phyloP scores from a whole-genome alignment of 2,113 vertebrate species.

The Mirounga angustirostris region DNA sequence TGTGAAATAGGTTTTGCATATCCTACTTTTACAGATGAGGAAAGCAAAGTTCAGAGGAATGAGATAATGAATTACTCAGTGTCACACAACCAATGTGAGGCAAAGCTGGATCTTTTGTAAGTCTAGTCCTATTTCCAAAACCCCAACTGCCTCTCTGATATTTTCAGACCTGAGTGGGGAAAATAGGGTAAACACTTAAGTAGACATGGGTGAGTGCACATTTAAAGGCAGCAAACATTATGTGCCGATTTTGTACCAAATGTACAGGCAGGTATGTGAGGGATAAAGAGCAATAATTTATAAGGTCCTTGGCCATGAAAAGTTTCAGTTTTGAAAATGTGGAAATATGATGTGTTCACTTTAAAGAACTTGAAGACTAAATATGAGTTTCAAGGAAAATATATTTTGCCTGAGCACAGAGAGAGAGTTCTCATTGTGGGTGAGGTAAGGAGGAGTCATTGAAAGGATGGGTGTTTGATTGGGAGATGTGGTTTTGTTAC shows the following conservation, averaged over 20 bases:
- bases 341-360: background rate
- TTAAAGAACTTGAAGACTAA: background rate
- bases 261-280: background rate
- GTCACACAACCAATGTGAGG: background rate
- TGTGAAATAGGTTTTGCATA: constrained; percentile 10
- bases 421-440: background rate
- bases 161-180: background rate
- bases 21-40: background rate
- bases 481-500: background rate
- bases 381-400: background rate
- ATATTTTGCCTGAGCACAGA: background rate
- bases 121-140: background rate
- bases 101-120: background rate
- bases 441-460: background rate
- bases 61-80: background rate
- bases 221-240: background rate
- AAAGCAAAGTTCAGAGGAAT: background rate
- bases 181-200: background rate
- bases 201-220: background rate
- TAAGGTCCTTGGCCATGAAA: background rate
- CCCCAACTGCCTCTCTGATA: background rate
- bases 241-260: background rate
- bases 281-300: background rate
- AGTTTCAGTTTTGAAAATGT: constrained; percentile 31
- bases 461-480: background rate